Conservation (phyloP, 2,888 invertebrate genomes). For the Synergus gifuensis region DNA sequence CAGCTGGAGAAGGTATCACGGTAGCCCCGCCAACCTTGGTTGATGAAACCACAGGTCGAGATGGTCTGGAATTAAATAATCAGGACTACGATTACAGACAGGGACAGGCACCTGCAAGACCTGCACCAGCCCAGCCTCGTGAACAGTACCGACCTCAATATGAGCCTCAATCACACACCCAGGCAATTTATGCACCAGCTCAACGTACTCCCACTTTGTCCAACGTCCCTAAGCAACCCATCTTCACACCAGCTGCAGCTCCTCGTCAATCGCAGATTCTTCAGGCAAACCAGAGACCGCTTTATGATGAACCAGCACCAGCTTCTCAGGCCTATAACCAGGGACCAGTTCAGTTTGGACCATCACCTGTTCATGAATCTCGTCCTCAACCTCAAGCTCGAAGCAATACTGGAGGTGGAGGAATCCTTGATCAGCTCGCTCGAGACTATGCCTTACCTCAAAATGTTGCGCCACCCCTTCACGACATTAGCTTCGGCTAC, state of each 20-base stretch:
- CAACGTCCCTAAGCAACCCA: constrained; percentile 55
- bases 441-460: constrained; percentile 89
- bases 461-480: constrained; percentile 84
- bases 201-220: constrained; percentile 55
- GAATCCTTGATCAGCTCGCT: constrained; percentile 88
- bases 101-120: constrained; percentile 55
- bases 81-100: constrained; percentile 69
- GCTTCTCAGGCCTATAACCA: constrained; percentile 70
- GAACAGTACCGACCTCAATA: constrained; percentile 52
- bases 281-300: constrained; percentile 61
- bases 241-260: constrained; percentile 70
- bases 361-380: constrained; percentile 69
- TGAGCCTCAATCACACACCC: constrained; percentile 63
- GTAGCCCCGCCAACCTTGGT: constrained; percentile 80
- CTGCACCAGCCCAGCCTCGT: constrained; percentile 64
- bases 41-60: constrained; percentile 76
- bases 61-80: constrained; percentile 61
- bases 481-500: constrained; percentile 91
- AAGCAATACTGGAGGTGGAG: constrained; percentile 77
- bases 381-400: constrained; percentile 65
- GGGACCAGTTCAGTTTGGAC: constrained; percentile 73
- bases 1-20: constrained; percentile 91
- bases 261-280: constrained; percentile 68
- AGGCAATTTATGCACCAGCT: constrained; percentile 70
- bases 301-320: constrained; percentile 66